Evolutionary conservation across 2,888 invertebrate species (phyloP), one percentile per base, ranked within the genome.

Genomic region (Trissolcus brochymenae): DNA sequence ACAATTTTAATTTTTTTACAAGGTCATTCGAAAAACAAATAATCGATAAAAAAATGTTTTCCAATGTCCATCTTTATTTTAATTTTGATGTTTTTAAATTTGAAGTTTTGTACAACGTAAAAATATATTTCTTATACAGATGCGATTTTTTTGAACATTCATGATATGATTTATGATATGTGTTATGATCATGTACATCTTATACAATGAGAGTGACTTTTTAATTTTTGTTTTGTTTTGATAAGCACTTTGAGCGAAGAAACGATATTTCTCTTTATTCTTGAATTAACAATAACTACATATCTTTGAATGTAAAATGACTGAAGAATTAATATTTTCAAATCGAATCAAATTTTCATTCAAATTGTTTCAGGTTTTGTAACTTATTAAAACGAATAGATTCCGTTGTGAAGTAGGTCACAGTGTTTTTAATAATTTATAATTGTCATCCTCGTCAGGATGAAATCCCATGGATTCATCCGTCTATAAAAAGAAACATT

Each of bases 91-190:
- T 29, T 54, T 29, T 54, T 11, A 11, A 40, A 41, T 62, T 60
- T 29, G 4, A 35, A 35, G 35, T 35, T 35, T 35, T 75, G 13
- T 70, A 65, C 68, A 75, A 68, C 68, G 25, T 41, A 46, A 75
- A 75, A 75, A 68, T 75, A 75, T 68, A 68, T 59, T 54, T 46
- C 14, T 65, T 76, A 70, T 70, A 75, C 65, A 60, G 59, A 70
- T 71, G 55, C 46, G 40, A 60, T 21, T n/a, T 19, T 70, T 65
- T 21, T 35, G 17, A 57, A 70, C 55, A 75, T 60, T 62, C 40
- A 75, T 70, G 59, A 70, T 73, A 73, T 49, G 62, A 68, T 43
- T 70, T 70, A 76, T 70, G 76, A 76, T 76, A 76, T 75, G 75
- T 75, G 64, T 76, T 25, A 76, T 76, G 70, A 76, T 43, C 29